Percentiles rank a stretch among this genome's conserved stretches.
These are phyloP conservation scores for Indri indri DNA, from an alignment of 2,113 vertebrate genomes.

Conservation along the genomic window DNA sequence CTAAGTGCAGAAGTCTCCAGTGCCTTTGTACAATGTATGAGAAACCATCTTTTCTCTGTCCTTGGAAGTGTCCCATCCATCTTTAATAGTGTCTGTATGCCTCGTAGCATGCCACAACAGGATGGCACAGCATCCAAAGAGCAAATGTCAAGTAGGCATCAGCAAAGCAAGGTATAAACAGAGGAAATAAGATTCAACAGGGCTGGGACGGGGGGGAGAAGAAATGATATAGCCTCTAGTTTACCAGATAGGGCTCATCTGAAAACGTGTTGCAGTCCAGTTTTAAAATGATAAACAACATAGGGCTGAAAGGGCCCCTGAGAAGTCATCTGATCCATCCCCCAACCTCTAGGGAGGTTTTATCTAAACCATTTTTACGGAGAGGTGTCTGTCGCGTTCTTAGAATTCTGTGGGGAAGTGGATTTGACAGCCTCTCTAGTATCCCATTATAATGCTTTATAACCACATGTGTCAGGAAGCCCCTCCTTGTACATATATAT, in stretches of 20 bases:
- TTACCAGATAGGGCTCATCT: constrained; percentile 48
- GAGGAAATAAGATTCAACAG: constrained; percentile 27
- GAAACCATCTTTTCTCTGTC: constrained; percentile 18
- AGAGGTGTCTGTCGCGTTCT: constrained; percentile 66
- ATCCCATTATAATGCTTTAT: constrained; percentile 70
- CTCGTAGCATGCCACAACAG: background rate
- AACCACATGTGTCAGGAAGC: constrained; percentile 58
- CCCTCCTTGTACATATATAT: constrained; percentile 44
- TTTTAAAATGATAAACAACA: constrained; percentile 78
- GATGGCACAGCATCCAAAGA: background rate
- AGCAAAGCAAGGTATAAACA: constrained; percentile 49
- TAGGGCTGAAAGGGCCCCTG: constrained; percentile 57
- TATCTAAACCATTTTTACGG: constrained; percentile 77
- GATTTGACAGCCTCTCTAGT: constrained; percentile 49
- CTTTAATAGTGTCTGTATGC: background rate
- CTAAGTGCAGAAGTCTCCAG: background rate
- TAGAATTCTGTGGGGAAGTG: constrained; percentile 71
- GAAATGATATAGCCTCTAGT: constrained; percentile 52
- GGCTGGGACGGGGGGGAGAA: background rate
- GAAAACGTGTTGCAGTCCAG: constrained; percentile 51
- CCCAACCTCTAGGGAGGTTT: constrained; percentile 66
- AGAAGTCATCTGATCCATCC: constrained; percentile 65
- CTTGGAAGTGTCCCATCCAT: background rate
- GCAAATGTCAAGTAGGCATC: constrained; percentile 41
- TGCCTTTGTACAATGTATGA: background rate